Base-by-base conservation (phyloP, 2,888 invertebrate species). In the Orthosia gothica region DNA sequence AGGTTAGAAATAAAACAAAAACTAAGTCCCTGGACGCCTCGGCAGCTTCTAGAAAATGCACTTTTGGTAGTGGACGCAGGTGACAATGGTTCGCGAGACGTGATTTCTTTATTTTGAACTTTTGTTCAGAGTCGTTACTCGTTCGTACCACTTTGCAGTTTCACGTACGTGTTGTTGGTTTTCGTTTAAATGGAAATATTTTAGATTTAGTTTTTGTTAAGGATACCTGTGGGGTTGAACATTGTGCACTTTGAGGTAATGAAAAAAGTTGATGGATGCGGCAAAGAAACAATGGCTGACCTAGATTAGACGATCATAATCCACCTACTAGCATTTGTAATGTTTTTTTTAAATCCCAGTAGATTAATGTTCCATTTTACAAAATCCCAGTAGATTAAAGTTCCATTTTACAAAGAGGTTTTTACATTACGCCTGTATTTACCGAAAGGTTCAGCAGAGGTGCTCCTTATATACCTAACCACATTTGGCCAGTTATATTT, bases 1-100 rank as follows among this genome's bases (percentile, higher is more conserved):
- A 67, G 32, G 67, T 75, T 59, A 74, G 62, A 67, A 76, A 77
- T 80, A 75, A 76, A 87, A 87, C 72, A 75, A 72, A 75, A 73
- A 66, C 64, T 57, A 76, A 62, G 70, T 81, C 81, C 65, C 69
- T 57, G 52, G 66, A 64, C 58, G 72, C 65, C 72, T 70, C 70
- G 72, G 79, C 82, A 86, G 85, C 88, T 88, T 85, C 86, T 84
- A 82, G 80, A 82, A 87, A 89, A 88, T 89, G 87, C 87, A 88
- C 87, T 88, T 89, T 90, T 86, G 85, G 86, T 82, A 82, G 74
- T 74, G 88, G 87, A 83, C 89, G 80, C 93, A 93, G 92, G 93
- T 93, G 92, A 91, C 92, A 92, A 90, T 91, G 81, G 84, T 85
- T 77, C 76, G 78, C 20, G 63, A 69, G 80, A 87, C 87, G 88